Conservation (phyloP, 2,113 vertebrate genomes). For the Leptodactylus fuscus region DNA sequence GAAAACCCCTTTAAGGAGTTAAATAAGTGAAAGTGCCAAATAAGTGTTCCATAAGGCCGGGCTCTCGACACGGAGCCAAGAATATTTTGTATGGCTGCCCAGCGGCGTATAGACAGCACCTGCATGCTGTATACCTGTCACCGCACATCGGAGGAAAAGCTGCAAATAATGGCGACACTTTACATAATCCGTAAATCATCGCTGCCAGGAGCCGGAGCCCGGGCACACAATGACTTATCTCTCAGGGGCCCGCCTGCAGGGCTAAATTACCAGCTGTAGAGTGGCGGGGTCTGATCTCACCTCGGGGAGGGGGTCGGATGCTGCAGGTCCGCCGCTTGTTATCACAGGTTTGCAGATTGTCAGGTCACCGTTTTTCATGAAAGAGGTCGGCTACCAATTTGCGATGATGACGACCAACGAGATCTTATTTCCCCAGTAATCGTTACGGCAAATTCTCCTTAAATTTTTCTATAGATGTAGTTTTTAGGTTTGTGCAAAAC, state of each 20-base stretch:
- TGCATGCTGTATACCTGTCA: constrained; percentile 42
- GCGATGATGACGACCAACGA: neutral
- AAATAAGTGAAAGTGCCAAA: neutral
- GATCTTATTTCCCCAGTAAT: neutral
- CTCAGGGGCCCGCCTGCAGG: neutral
- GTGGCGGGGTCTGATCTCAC: neutral
- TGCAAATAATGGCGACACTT: neutral
- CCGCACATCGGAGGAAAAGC: neutral
- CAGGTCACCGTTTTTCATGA: neutral
- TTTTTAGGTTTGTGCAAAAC: no score
- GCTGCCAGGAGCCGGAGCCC: neutral
- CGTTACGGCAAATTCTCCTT: neutral
- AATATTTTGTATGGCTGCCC: neutral
- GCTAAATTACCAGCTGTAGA: neutral
- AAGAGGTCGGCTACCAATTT: neutral
- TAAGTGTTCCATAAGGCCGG: neutral
- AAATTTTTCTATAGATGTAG: no score
- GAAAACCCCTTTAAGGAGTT: no score
- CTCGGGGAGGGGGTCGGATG: neutral
- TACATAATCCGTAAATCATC: constrained; percentile 35
- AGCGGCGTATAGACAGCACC: neutral
- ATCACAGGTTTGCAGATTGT: neutral
- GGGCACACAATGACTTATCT: neutral
- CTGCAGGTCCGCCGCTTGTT: neutral
- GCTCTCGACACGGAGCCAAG: neutral